Evolutionary conservation across 2,888 invertebrate species (phyloP), one percentile per base, ranked within the genome.

Genomic region (Drosophila greeni): DNA sequence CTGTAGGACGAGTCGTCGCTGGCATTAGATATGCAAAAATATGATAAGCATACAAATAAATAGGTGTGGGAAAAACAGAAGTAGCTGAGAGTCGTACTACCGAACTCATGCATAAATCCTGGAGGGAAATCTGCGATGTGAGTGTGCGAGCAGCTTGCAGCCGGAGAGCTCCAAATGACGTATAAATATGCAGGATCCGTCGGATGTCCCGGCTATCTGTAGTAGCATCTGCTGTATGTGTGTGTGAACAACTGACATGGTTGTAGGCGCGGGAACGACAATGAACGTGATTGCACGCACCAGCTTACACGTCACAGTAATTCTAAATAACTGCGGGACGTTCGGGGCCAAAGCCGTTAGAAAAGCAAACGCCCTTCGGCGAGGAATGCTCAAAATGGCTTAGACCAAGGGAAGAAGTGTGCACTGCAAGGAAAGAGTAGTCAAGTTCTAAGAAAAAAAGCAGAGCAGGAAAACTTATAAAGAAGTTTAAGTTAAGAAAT

Each of bases 41-140:
- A 76, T 84, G 80, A 74, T 67, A 66, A 74, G 67, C 66, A 66
- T 43, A 26, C 72, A 59, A 37, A 70, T 34, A 65, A 65, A 56
- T 53, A 56, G 52, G 37, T 56, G 48, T 56, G 48, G 64, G 42
- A 11, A 40, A 37, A 52, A 33, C 33, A 23, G 33, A 34, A 52
- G 49, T 64, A 58, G 20, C 64, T 34, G 40, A 29, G 45, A 45
- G 29, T 31, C 29, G 14, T 31, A 9, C 45, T 14, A 14, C 23
- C 61, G 57, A 54, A 55, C 59, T 72, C 64, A 70, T 83, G 82
- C 69, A 83, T 77, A 78, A 82, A 75, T 78, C 76, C 61, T 57
- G 56, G 31, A 20, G 34, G 47, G 69, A 73, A 61, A 47, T 47
- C 45, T 20, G 45, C 52, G 45, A 4, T 55, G 45, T 5, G 24